Percentiles rank a stretch among this genome's conserved stretches.
These are phyloP conservation scores for Tortrix viridana DNA, from an alignment of 2,888 invertebrate species.

Conservation along the genomic window DNA sequence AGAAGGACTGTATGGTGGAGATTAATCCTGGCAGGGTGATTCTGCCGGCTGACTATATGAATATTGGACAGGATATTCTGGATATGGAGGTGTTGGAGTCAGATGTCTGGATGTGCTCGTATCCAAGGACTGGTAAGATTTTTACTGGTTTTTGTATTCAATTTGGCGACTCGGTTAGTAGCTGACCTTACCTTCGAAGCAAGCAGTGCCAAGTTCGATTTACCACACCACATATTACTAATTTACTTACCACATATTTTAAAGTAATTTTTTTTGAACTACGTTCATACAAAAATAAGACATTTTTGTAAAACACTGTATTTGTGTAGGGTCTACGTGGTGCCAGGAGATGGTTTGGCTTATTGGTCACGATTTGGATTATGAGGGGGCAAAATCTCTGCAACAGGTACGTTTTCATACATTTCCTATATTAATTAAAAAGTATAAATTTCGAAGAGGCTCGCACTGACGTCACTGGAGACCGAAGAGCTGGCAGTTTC, in stretches of 20 bases:
- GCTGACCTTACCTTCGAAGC: too few relatives aligned
- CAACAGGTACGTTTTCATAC: slow-evolving; percentile 70
- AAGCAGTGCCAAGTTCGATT: too few relatives aligned
- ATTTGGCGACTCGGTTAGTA: too few relatives aligned
- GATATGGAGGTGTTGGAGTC: slow-evolving; percentile 88
- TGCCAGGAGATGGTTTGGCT: slow-evolving; percentile 97
- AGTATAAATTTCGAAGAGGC: too few relatives aligned
- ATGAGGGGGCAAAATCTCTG: slow-evolving; percentile 87
- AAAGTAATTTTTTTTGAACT: too few relatives aligned
- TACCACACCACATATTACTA: too few relatives aligned
- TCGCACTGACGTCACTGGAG: too few relatives aligned
- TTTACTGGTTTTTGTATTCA: background rate
- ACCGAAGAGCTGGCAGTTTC: too few relatives aligned
- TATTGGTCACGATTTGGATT: slow-evolving; percentile 92
- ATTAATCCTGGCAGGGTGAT: slow-evolving; percentile 89
- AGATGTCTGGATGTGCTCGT: slow-evolving; percentile 94
- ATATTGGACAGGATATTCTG: slow-evolving; percentile 87
- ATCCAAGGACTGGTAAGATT: slow-evolving; percentile 92
- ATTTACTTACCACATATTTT: too few relatives aligned
- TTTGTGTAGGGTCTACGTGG: slow-evolving; percentile 92
- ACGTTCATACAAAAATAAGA: background rate
- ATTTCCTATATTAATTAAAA: too few relatives aligned
- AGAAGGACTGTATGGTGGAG: slow-evolving; percentile 88
- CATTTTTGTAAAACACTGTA: slow-evolving; percentile 1
- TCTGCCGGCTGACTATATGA: slow-evolving; percentile 87